Conservation (phyloP, 2,888 invertebrate species). For the Chloromyia formosa region DNA sequence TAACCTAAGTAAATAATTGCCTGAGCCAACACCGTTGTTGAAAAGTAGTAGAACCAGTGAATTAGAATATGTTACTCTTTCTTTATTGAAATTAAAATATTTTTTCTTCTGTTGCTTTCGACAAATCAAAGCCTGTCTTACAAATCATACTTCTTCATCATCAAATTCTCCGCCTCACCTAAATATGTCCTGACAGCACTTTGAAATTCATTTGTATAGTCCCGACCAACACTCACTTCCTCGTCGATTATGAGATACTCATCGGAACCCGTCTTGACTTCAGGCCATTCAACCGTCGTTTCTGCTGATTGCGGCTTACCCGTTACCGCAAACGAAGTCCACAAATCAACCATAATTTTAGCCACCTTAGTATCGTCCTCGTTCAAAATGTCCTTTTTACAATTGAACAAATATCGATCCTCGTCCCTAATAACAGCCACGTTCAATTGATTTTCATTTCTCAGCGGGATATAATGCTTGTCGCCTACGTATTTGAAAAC, state of each 20-base stretch:
- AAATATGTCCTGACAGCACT: conserved; percentile 19
- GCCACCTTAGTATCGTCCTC: conserved; percentile 55
- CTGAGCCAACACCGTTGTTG: too few relatives aligned
- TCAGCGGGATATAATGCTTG: conserved; percentile 3
- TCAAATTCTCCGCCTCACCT: background rate
- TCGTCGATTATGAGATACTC: conserved; percentile 27
- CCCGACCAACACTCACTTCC: background rate
- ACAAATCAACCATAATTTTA: conserved; percentile 57
- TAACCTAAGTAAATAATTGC: too few relatives aligned
- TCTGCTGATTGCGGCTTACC: conserved; percentile 38
- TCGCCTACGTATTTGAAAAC: conserved; percentile 60
- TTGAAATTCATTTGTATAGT: conserved; percentile 22
- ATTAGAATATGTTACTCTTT: too few relatives aligned
- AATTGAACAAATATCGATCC: conserved; percentile 57
- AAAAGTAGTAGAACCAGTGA: too few relatives aligned
- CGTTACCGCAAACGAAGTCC: conserved; percentile 52
- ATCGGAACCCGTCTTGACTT: conserved; percentile 21
- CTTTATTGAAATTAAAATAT: too few relatives aligned
- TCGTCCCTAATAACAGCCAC: conserved; percentile 9
- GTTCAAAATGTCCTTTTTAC: conserved; percentile 42
- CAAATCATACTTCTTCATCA: background rate
- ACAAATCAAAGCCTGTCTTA: too few relatives aligned
- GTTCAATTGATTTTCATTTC: conserved; percentile 64
- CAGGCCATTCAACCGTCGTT: conserved; percentile 8
- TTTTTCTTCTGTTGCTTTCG: too few relatives aligned